Evolutionary conservation across 2,113 vertebrate species (phyloP).

Genomic region (Limnothrissa miodon): DNA sequence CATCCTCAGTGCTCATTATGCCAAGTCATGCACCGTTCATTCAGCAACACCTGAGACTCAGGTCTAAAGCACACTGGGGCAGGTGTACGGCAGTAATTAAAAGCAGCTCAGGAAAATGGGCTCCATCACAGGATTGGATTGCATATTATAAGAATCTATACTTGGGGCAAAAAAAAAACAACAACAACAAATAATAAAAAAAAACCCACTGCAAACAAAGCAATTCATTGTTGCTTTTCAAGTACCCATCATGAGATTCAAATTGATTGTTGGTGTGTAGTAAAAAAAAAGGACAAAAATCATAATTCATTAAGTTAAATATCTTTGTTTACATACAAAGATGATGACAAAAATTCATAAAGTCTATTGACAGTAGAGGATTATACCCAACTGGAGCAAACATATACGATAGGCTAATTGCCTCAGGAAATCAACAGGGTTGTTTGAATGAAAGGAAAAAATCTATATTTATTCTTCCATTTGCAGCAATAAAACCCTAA

Average conservation of each 20-base stretch:
- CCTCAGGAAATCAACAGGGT: not conserved
- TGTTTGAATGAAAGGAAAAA: conserved; percentile 1
- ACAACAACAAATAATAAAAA: not conserved
- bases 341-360: not conserved
- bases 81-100: conserved; percentile 36
- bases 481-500: not conserved
- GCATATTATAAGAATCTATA: conserved; percentile 12
- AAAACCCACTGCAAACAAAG: too few species aligned
- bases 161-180: not conserved
- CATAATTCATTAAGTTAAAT: not conserved
- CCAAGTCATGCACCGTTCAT: conserved; percentile 58
- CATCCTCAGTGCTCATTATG: conserved; percentile 58
- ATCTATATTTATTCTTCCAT: not conserved
- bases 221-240: not conserved
- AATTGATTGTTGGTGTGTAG: not conserved
- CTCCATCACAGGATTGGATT: not conserved
- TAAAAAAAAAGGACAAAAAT: conserved; percentile 2
- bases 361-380: not conserved
- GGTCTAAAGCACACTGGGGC: conserved; percentile 28
- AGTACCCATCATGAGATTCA: conserved; percentile 2
- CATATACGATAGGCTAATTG: not conserved
- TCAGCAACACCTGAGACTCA: conserved; percentile 53
- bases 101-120: conserved; percentile 20
- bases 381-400: not conserved
- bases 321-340: not conserved